Evolutionary conservation across 2,888 invertebrate species (phyloP).

Genomic region (Conus canariensis): DNA sequence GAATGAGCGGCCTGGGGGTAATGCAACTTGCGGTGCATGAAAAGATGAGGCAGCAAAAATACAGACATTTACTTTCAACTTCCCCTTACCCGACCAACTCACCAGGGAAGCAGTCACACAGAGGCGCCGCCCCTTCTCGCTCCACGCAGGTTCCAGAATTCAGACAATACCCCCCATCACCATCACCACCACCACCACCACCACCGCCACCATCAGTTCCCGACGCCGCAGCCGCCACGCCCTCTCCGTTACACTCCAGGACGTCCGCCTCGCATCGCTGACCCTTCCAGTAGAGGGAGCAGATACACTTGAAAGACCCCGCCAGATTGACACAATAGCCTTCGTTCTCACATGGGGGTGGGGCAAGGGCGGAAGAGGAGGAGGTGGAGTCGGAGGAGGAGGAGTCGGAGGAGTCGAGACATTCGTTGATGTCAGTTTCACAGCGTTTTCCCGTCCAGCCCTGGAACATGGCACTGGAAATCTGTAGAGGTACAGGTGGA

Average conservation of each 20-base stretch:
- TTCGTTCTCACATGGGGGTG: slow-evolving; percentile 59
- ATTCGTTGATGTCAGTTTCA: slow-evolving; percentile 92
- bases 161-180: slow-evolving; percentile 82
- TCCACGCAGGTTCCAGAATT: slow-evolving; percentile 91
- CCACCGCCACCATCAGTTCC: neutral
- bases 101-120: slow-evolving; percentile 41
- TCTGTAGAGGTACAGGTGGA: slow-evolving; percentile 33
- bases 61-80: too few relatives aligned
- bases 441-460: slow-evolving; percentile 85
- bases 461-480: slow-evolving; percentile 57
- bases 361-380: neutral
- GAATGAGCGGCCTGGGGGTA: too few relatives aligned
- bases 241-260: slow-evolving; percentile 87
- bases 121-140: slow-evolving; percentile 41
- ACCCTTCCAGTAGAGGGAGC: slow-evolving; percentile 62
- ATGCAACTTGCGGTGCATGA: too few relatives aligned
- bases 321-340: slow-evolving; percentile 90
- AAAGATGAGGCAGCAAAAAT: too few relatives aligned
- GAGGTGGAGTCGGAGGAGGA: neutral
- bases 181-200: neutral
- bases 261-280: slow-evolving; percentile 80
- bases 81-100: neutral
- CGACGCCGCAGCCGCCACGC: slow-evolving; percentile 49
- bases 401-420: slow-evolving; percentile 69
- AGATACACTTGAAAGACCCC: slow-evolving; percentile 84